These are phyloP conservation scores for Eumeta japonica DNA, from an alignment of 1,140 invertebrate genomes.

Conservation along the genomic window DNA sequence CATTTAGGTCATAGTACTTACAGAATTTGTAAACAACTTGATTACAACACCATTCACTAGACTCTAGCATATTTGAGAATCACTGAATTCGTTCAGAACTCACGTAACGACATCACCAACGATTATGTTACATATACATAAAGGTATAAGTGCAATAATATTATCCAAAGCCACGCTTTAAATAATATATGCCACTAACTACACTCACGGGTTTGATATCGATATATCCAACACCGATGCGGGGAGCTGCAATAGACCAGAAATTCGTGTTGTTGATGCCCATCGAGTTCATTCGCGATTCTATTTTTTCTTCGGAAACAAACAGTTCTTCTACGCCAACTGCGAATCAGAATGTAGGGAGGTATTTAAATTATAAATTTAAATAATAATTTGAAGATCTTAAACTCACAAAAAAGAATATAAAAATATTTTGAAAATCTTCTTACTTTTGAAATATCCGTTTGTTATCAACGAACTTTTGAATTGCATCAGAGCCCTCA, in stretches of 20 bases:
- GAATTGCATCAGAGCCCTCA: conserved; percentile 22
- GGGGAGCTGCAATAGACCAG: conserved; percentile 36
- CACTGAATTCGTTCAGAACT: too few species aligned
- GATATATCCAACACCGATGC: conserved; percentile 27
- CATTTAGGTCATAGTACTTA: too few species aligned
- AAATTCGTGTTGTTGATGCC: conserved; percentile 47
- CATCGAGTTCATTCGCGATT: conserved; percentile 18
- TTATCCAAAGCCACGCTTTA: too few species aligned
- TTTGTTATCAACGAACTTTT: conserved; percentile 31
- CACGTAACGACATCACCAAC: too few species aligned
- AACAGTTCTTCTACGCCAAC: conserved; percentile 28
- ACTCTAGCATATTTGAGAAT: too few species aligned
- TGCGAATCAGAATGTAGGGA: too few species aligned
- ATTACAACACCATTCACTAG: too few species aligned
- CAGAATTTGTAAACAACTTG: too few species aligned
- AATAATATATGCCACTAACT: neutral
- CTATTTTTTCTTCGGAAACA: conserved; percentile 21
- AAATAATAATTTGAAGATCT: neutral
- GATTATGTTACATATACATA: too few species aligned
- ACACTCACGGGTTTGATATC: conserved; percentile 28
- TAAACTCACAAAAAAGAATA: neutral
- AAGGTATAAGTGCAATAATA: too few species aligned
- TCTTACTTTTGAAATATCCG: conserved; percentile 28
- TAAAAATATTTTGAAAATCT: neutral
- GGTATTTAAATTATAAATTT: too few species aligned